These are phyloP conservation scores for Gyrodactylus bullatarudis DNA, from an alignment of 1,140 invertebrate genomes.

Conservation along the genomic window DNA sequence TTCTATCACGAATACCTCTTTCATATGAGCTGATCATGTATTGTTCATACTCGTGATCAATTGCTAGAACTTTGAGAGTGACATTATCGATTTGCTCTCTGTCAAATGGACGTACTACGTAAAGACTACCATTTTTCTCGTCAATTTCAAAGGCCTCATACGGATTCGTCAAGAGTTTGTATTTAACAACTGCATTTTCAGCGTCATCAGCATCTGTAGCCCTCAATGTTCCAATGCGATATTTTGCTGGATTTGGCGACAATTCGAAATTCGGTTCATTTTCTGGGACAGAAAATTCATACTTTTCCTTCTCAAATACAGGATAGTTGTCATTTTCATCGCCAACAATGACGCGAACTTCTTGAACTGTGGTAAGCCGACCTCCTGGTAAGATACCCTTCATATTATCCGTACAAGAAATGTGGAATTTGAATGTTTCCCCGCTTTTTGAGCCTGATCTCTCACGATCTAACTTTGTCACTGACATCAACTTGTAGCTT, in stretches of 20 bases:
- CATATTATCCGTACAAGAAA: not conserved
- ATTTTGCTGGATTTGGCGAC: too few species aligned
- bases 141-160: slow-evolving; percentile 2
- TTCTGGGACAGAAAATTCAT: not conserved
- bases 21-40: too few species aligned
- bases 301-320: not conserved
- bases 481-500: not conserved
- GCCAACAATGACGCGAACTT: not conserved
- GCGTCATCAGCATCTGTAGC: not conserved
- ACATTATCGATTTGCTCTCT: slow-evolving; percentile 4
- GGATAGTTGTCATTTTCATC: slow-evolving; percentile 1
- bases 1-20: not conserved
- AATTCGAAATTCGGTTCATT: not conserved
- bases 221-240: not conserved
- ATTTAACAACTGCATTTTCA: not conserved
- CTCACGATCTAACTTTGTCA: not conserved
- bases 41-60: not conserved
- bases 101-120: not conserved
- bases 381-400: not conserved
- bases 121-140: not conserved
- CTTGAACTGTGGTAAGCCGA: not conserved
- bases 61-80: not conserved
- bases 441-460: not conserved
- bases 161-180: not conserved
- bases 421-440: not conserved